phyloP scores from a whole-genome alignment of 1,140 invertebrate species.

The Aphelinus atriplicis region DNA sequence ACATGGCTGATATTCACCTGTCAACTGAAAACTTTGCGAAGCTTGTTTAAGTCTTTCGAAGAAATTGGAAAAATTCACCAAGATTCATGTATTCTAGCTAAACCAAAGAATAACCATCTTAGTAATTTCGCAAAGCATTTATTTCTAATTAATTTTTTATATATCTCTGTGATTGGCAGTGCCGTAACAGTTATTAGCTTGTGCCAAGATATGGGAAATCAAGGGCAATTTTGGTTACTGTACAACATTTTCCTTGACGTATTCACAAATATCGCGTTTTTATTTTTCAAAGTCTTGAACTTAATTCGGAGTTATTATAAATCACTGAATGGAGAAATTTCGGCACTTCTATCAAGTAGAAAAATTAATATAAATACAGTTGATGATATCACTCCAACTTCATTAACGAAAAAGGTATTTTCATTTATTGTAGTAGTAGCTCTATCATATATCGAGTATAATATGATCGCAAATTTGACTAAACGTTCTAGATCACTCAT shows the following conservation, averaged over 20 bases:
- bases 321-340: too few relatives aligned
- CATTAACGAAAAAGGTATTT: too few relatives aligned
- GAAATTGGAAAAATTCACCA: neutral
- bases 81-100: too few relatives aligned
- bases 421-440: too few relatives aligned
- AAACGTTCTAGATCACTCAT: too few relatives aligned
- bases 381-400: too few relatives aligned
- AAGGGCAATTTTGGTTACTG: neutral
- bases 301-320: too few relatives aligned
- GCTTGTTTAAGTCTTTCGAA: neutral
- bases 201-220: neutral
- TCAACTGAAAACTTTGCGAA: neutral
- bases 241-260: neutral
- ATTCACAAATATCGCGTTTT: neutral
- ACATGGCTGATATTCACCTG: neutral
- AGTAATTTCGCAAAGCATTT: neutral
- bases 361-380: too few relatives aligned
- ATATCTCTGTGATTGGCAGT: neutral
- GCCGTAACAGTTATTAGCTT: neutral
- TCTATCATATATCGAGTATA: too few relatives aligned
- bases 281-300: neutral
- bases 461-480: too few relatives aligned
- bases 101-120: neutral
- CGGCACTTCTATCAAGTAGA: too few relatives aligned
- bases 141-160: neutral